A percentile compares a stretch with the other conserved stretches of the same genome.
These are phyloP conservation scores for Pao palembangensis DNA, from an alignment of 2,113 vertebrate genomes.

Conservation along the genomic window DNA sequence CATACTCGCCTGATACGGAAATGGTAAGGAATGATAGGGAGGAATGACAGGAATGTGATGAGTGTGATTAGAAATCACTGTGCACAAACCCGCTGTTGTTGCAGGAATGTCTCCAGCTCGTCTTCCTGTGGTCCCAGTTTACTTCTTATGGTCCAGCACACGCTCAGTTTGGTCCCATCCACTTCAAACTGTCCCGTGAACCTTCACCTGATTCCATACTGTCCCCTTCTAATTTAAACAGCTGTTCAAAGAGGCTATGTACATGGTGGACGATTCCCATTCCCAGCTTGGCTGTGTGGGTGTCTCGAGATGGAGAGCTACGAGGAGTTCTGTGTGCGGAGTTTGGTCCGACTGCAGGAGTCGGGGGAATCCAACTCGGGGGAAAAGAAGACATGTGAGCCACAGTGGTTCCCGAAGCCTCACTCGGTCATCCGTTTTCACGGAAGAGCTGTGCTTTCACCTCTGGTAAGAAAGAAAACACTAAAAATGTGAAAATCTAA, in stretches of 20 bases:
- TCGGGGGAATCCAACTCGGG: constrained; percentile 50
- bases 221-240: constrained; percentile 7
- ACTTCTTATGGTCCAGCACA: background rate
- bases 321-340: constrained; percentile 82
- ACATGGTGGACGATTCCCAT: constrained; percentile 38
- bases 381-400: constrained; percentile 54
- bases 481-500: background rate
- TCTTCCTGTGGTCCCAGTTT: background rate
- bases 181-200: background rate
- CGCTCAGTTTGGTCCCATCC: constrained; percentile 13
- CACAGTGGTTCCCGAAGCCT: constrained; percentile 45
- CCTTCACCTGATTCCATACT: constrained; percentile 8
- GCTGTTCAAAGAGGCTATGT: constrained; percentile 31
- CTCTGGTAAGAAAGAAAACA: constrained; percentile 77
- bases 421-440: constrained; percentile 81
- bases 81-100: constrained; percentile 48
- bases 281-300: constrained; percentile 40
- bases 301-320: constrained; percentile 83
- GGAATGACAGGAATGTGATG: constrained; percentile 66
- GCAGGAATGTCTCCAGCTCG: constrained; percentile 19
- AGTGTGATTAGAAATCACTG: constrained; percentile 35
- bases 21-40: constrained; percentile 27
- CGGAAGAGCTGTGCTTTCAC: constrained; percentile 83
- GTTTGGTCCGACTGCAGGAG: constrained; percentile 75
- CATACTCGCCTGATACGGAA: constrained; percentile 17